A percentile compares a stretch with the other conserved stretches of the same genome.
Evolutionary conservation across 2,888 invertebrate species (phyloP).

Genomic region (Chymomyza procnemis): DNA sequence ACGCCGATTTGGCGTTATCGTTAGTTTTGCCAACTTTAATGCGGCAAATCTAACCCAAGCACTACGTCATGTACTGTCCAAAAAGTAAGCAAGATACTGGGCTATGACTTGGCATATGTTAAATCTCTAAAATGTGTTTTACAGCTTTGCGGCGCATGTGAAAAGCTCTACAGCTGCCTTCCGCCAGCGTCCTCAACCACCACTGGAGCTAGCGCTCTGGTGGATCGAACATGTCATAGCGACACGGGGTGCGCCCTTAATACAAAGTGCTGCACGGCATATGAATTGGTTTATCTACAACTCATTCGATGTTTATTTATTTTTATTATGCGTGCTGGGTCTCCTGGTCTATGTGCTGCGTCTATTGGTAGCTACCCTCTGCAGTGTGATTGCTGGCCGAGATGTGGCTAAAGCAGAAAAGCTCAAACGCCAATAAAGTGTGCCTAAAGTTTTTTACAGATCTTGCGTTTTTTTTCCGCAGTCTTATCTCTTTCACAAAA

Average conservation of each 20-base stretch:
- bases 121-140: not conserved
- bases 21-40: slow-evolving; percentile 79
- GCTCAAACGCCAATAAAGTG: slow-evolving; percentile 34
- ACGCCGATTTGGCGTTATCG: slow-evolving; percentile 80
- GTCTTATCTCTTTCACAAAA: not conserved
- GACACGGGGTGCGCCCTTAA: slow-evolving; percentile 80
- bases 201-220: slow-evolving; percentile 81
- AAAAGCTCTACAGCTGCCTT: slow-evolving; percentile 79
- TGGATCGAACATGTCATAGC: slow-evolving; percentile 83
- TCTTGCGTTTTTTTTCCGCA: too few relatives aligned
- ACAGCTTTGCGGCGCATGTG: slow-evolving; percentile 71
- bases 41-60: slow-evolving; percentile 79
- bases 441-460: not conserved
- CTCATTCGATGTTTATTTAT: slow-evolving; percentile 79
- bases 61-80: slow-evolving; percentile 75
- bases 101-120: not conserved
- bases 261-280: slow-evolving; percentile 77
- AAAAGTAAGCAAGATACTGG: slow-evolving; percentile 38
- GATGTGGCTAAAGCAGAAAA: not conserved
- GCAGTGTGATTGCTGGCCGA: slow-evolving; percentile 1
- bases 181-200: slow-evolving; percentile 80
- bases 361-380: slow-evolving; percentile 21
- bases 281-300: slow-evolving; percentile 79
- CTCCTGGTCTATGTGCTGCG: slow-evolving; percentile 19
- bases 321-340: slow-evolving; percentile 27